Base-by-base conservation (phyloP, 2,797 vertebrate species). In the Artibeus jamaicensis region DNA sequence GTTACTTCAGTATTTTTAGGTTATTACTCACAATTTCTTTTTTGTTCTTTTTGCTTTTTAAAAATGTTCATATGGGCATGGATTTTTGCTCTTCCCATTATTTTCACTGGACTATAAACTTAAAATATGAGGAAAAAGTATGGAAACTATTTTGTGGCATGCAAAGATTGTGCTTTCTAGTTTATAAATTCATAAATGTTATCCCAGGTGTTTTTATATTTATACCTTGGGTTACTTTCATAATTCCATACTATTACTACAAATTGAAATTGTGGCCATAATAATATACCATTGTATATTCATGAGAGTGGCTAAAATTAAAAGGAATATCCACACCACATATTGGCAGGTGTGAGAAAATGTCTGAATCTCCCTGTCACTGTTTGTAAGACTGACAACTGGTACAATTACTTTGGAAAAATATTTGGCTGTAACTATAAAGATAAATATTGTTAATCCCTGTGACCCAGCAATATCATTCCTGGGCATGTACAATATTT, bases 1-100 rank as follows among this genome's bases (percentile, higher is more conserved):
- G 89, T 95, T 94, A 94, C 79, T 93, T 92, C 70, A 68, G 57
- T 71, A 71, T 91, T 95, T 91, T 95, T 39, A 90, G 5, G 29
- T 68, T 94, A 89, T 96, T 94, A 95, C 50, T 93, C 79, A 84
- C 83, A 34, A 48, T 74, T 74, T 70, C 59, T 82, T 91, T 93
- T 88, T n/a, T 18, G 77, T 93, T 46, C 68, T 2, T 88, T 90
- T 92, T 77, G 4, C 48, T 34, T 78, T 39, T 86, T 82, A 81
- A 59, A 77, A 93, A 73, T 76, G 26, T 78, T 94, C 19, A 70
- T 32, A 42, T 46, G 3, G 5, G 76, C 9, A 12, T 83, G 39
- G 0, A 3, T 2, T 96, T 95, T 89, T n/a, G 11, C 32, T 78
- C 82, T 92, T 67, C 10, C 5, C 21, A 53, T 82, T 3, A 88